phyloP scores from a whole-genome alignment of 1,140 invertebrate genomes.

The Gyrodactylus salaris region DNA sequence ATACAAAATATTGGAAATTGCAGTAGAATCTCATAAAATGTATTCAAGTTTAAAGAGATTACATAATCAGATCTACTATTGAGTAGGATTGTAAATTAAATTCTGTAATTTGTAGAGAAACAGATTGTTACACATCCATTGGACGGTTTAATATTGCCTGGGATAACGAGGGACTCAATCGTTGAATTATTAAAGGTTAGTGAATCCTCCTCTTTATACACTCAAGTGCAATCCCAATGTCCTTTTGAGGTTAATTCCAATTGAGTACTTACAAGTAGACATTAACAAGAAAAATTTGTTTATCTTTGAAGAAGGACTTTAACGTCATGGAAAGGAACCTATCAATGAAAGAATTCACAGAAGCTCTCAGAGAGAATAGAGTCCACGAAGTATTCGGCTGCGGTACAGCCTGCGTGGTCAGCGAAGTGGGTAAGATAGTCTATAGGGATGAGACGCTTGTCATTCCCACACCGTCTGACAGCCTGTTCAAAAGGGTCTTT shows the following conservation, averaged over 20 bases:
- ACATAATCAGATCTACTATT: neutral
- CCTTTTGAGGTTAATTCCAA: neutral
- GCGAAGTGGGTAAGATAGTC: conserved; percentile 41
- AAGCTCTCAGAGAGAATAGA: conserved; percentile 35
- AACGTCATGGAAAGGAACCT: conserved; percentile 39
- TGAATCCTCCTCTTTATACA: conserved; percentile 16
- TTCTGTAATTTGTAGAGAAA: conserved; percentile 28
- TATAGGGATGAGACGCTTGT: conserved; percentile 30
- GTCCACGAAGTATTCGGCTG: conserved; percentile 53
- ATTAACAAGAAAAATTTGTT: conserved; percentile 2
- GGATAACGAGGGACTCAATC: conserved; percentile 47
- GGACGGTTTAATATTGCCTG: conserved; percentile 29
- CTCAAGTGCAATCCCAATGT: neutral
- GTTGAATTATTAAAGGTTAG: conserved; percentile 38
- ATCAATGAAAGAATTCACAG: conserved; percentile 41
- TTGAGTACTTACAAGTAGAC: neutral
- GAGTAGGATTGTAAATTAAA: neutral
- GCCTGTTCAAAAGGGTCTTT: too few relatives aligned
- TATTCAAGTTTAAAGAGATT: too few relatives aligned
- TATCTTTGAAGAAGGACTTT: conserved; percentile 27
- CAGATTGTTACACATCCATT: conserved; percentile 25
- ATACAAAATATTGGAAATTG: too few relatives aligned
- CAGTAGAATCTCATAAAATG: too few relatives aligned
- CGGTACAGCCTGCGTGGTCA: conserved; percentile 52
- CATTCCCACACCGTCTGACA: neutral